These are phyloP conservation scores for Drosophila teissieri DNA, from an alignment of 1,140 invertebrate genomes.

Conservation along the genomic window DNA sequence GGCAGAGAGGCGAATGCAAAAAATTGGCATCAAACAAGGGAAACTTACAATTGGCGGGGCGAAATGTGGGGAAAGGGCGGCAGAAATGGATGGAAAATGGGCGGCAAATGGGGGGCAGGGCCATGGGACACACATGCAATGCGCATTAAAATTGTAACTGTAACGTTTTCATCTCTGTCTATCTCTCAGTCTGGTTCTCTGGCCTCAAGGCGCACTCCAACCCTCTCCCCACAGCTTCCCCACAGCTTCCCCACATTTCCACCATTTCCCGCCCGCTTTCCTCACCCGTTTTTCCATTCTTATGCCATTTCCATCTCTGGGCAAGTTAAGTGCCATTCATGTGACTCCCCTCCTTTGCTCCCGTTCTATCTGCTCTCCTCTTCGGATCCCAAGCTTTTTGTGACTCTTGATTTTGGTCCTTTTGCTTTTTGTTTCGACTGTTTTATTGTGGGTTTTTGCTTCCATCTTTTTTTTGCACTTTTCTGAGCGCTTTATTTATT, in stretches of 20 bases:
- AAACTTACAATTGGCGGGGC: constrained; percentile 71
- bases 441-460: constrained; percentile 33
- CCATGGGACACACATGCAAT: constrained; percentile 64
- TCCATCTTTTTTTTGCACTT: constrained; percentile 15
- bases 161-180: constrained; percentile 59
- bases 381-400: constrained; percentile 58
- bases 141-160: constrained; percentile 80
- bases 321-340: constrained; percentile 79
- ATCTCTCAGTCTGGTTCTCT: constrained; percentile 36
- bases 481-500: constrained; percentile 56
- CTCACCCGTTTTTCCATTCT: constrained; percentile 10
- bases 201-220: constrained; percentile 51
- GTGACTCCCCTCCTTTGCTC: constrained; percentile 41
- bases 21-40: constrained; percentile 82
- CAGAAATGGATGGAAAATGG: constrained; percentile 6
- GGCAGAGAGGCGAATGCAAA: constrained; percentile 59
- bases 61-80: constrained; percentile 1
- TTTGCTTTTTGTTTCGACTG: constrained; percentile 55
- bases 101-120: not conserved
- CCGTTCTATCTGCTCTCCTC: constrained; percentile 29
- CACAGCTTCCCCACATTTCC: no score
- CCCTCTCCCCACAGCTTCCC: constrained; percentile 2
- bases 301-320: constrained; percentile 45
- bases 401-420: constrained; percentile 47
- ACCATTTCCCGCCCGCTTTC: constrained; percentile 12